Conservation (phyloP, 2,888 invertebrate species). For the Plagiodera versicolora region DNA sequence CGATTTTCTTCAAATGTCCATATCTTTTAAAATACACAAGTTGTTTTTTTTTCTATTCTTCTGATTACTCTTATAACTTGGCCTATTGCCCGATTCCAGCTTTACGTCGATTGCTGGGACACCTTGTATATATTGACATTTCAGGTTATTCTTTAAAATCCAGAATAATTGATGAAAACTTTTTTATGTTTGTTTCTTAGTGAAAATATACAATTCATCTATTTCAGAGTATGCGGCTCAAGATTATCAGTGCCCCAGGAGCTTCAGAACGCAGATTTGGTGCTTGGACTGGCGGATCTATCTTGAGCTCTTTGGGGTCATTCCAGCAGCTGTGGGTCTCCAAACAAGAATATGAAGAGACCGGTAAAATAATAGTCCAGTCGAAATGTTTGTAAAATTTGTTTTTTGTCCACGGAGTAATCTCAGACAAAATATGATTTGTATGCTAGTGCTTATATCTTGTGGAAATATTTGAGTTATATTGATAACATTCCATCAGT, state of each 20-base stretch:
- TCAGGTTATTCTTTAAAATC: too few species aligned
- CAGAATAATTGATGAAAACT: too few species aligned
- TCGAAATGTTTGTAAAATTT: constrained; percentile 45
- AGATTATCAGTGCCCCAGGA: constrained; percentile 67
- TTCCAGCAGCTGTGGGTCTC: constrained; percentile 81
- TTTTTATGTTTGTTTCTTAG: too few species aligned
- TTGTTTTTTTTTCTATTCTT: too few species aligned
- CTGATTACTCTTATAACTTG: too few species aligned
- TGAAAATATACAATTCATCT: too few species aligned
- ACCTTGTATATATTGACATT: too few species aligned
- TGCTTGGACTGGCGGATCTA: constrained; percentile 77
- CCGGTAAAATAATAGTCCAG: constrained; percentile 61
- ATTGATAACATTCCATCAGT: not conserved
- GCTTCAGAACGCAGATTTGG: constrained; percentile 69
- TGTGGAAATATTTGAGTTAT: not conserved
- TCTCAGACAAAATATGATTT: constrained; percentile 7
- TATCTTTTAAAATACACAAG: too few species aligned
- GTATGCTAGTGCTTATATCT: not conserved
- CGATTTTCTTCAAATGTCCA: too few species aligned
- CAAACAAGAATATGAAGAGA: constrained; percentile 75
- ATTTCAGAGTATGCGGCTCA: constrained; percentile 67
- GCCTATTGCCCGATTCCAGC: too few species aligned
- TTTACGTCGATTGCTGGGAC: too few species aligned
- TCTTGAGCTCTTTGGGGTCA: constrained; percentile 71
- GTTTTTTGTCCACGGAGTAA: constrained; percentile 14